These are phyloP conservation scores for Scaptomyza hsui DNA, from an alignment of 1,140 invertebrate genomes.

Conservation along the genomic window DNA sequence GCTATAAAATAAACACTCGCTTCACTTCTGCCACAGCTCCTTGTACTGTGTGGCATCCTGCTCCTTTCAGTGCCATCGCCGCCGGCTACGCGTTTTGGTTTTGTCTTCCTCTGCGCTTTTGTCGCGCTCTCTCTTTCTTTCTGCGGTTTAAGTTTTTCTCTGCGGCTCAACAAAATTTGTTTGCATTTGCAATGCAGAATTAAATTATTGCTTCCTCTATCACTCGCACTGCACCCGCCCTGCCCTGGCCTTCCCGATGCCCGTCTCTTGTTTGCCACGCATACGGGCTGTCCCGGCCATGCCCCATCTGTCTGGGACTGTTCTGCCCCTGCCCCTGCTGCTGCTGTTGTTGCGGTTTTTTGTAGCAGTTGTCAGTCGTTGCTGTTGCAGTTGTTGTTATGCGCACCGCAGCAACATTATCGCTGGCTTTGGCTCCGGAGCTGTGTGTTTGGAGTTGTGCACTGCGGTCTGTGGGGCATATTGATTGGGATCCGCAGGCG, in stretches of 20 bases:
- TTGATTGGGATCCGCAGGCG: constrained; percentile 59
- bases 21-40: constrained; percentile 64
- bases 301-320: constrained; percentile 26
- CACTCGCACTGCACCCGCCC: neutral
- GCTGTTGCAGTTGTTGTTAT: constrained; percentile 54
- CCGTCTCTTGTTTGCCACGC: constrained; percentile 35
- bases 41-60: constrained; percentile 43
- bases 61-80: constrained; percentile 22
- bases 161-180: constrained; percentile 78
- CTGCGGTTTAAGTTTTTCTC: constrained; percentile 73
- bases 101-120: constrained; percentile 48
- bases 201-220: constrained; percentile 78
- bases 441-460: constrained; percentile 64
- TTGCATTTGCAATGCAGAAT: constrained; percentile 81
- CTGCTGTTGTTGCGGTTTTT: constrained; percentile 27
- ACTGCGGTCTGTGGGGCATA: constrained; percentile 56
- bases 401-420: constrained; percentile 76
- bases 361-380: constrained; percentile 32
- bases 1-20: constrained; percentile 80
- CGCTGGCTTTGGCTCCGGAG: constrained; percentile 58
- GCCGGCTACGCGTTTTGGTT: constrained; percentile 37
- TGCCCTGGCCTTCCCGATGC: neutral
- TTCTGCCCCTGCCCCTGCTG: constrained; percentile 21
- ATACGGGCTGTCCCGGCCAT: constrained; percentile 26
- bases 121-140: constrained; percentile 28